Base-by-base conservation (phyloP, 2,888 invertebrate genomes). In the Podotricha telesiphe region DNA sequence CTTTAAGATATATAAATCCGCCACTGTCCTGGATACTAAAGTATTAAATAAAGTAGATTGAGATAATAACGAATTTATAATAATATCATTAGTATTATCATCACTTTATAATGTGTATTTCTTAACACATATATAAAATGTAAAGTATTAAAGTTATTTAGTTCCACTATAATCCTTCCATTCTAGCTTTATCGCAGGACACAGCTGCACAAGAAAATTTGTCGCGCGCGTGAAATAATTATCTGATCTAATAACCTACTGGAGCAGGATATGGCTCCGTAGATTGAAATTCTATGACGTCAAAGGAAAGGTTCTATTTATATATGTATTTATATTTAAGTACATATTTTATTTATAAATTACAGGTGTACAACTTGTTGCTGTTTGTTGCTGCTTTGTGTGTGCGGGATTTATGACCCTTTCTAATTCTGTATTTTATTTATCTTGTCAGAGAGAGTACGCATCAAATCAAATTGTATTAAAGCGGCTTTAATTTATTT, bases 171-270 rank as follows among this genome's bases (percentile, higher is more conserved):
- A 65, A 64, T 62, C 66, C 62, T 70, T 61, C 58, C 61, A 74
- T 72, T 70, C 68, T 56, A 77, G 77, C 75, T 83, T 88, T 91
- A 93, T 91, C 92, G 75, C 75, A 77, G 85, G 87, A 75, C 89
- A 77, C 92, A 92, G 92, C 90, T 91, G 92, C 87, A 83, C 82
- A 81, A 79, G 82, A 82, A 84, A 84, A 90, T 87, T 86, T 88
- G 89, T 87, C 87, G 76, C 79, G 81, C 82, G 81, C 83, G 83
- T 87, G 79, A 86, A 86, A 89, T 87, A 86, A 88, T 91, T 89
- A 90, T 91, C 91, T 84, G 90, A 91, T 91, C 76, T 80, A 81
- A 55, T 55, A 53, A 83, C 74, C 81, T 87, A 81, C 72, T 86
- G 86, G 77, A 83, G 86, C 87, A 83, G 79, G 79, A 86, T 89